Evolutionary conservation across 2,888 invertebrate species (phyloP), one percentile per base, ranked within the genome.

Genomic region (Exephanes ischioxanthus): DNA sequence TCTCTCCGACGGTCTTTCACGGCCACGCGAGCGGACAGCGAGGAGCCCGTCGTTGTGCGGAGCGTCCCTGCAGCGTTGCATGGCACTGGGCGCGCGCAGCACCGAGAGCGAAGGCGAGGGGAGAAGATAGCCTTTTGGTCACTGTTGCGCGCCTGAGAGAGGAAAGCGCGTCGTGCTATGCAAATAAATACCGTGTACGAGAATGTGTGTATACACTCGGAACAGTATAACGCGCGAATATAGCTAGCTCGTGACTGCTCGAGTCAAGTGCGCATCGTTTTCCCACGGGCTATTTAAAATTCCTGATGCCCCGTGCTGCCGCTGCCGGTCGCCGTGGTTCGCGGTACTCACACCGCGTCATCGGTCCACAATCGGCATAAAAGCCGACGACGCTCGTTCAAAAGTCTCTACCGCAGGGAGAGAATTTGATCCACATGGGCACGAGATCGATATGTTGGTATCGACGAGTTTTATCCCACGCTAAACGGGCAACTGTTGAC

Each of bases 141-240:
- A 81, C 70, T 80, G 61, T 79, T 72, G 67, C 72, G 55, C 66
- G 75, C 45, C 41, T 30, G 70, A 78, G 75, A 75, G 72, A 83
- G 72, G 53, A 63, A 37, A 51, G 63, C 33, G 9, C 41, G 51
- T 77, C 90, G 90, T 89, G 91, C 90, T 90, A 87, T 88, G 90
- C 91, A 90, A 91, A 91, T 90, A 91, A 91, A 91, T 91, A 81
- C 76, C 73, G 68, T 76, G 68, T 76, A 79, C 61, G 78, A 58
- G 83, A 45, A 71, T 53, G 30, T 58, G 14, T 58, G 67, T 26
- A 6, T 11, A 66, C 58, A 68, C 53, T 9, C 26, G 41, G 68
- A 30, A n/a, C 53, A 45, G 68, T 63, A 63, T n/a, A 63, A 80
- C 75, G 66, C 30, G 72, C 67, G 68, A 45, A 68, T 48, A 72